phyloP scores from a whole-genome alignment of 2,888 invertebrate species.

The Troilus luridus region DNA sequence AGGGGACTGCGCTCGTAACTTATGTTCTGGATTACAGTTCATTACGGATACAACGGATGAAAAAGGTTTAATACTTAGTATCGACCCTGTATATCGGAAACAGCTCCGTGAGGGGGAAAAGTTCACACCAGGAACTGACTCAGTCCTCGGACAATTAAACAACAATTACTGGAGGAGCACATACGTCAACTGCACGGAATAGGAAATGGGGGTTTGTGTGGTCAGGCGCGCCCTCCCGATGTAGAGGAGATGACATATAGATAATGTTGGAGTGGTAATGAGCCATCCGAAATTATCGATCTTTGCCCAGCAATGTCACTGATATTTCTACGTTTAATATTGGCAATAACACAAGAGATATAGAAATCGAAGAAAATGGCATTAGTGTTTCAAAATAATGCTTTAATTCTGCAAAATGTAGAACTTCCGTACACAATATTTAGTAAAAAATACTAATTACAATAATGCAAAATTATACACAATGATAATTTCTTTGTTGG shows the following conservation, averaged over 20 bases:
- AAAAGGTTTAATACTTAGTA: background rate
- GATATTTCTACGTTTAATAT: background rate
- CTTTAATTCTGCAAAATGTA: background rate
- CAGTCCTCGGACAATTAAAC: slow-evolving; percentile 8
- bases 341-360: no score
- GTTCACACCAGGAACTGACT: background rate
- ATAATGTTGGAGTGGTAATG: background rate
- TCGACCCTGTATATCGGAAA: background rate
- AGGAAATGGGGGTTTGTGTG: slow-evolving; percentile 12
- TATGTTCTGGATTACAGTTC: background rate
- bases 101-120: background rate
- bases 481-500: no score
- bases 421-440: no score
- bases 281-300: background rate
- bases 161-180: background rate
- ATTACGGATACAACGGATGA: background rate
- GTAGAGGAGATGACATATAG: background rate
- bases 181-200: background rate
- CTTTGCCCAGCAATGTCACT: background rate
- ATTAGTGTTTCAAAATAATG: no score
- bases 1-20: no score
- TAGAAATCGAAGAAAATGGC: no score
- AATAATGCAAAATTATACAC: no score
- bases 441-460: no score
- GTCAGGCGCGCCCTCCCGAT: background rate